Evolutionary conservation across 2,888 invertebrate genomes (phyloP).

Genomic region (Chrysomela aeneicollis): DNA sequence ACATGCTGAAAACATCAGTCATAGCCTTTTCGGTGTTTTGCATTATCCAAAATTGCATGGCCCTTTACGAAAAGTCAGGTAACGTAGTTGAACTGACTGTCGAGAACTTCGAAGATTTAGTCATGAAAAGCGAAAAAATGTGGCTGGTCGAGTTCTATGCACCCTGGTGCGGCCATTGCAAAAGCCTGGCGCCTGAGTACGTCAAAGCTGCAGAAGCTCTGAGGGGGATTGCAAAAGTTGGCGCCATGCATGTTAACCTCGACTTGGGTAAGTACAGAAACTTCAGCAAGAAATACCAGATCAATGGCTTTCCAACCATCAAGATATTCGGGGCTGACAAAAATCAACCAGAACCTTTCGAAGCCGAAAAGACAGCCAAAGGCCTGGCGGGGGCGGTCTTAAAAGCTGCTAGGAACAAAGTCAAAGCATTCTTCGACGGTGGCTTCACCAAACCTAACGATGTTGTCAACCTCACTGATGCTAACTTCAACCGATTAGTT

Average conservation of each 20-base stretch:
- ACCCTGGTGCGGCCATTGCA: constrained; percentile 91
- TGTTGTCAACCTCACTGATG: constrained; percentile 89
- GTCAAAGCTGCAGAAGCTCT: constrained; percentile 86
- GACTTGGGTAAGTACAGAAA: constrained; percentile 81
- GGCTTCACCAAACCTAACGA: constrained; percentile 59
- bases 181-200: constrained; percentile 86
- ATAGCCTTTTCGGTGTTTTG: neutral
- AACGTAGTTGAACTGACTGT: constrained; percentile 82
- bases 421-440: constrained; percentile 64
- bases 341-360: constrained; percentile 77
- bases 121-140: constrained; percentile 78
- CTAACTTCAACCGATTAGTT: constrained; percentile 89
- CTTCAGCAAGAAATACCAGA: constrained; percentile 74
- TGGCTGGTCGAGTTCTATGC: constrained; percentile 95
- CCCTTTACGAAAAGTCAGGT: constrained; percentile 46
- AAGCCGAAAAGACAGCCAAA: constrained; percentile 78
- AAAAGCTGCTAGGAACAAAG: constrained; percentile 51
- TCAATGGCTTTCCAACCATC: constrained; percentile 89
- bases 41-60: neutral
- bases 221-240: constrained; percentile 90
- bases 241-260: constrained; percentile 75
- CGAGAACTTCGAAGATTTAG: constrained; percentile 80
- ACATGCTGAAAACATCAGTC: neutral
- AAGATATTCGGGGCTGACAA: constrained; percentile 88
- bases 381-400: constrained; percentile 82